Percentiles rank a stretch among this genome's conserved stretches.
phyloP scores from a whole-genome alignment of 2,113 vertebrate species.

The Ictalurus furcatus region DNA sequence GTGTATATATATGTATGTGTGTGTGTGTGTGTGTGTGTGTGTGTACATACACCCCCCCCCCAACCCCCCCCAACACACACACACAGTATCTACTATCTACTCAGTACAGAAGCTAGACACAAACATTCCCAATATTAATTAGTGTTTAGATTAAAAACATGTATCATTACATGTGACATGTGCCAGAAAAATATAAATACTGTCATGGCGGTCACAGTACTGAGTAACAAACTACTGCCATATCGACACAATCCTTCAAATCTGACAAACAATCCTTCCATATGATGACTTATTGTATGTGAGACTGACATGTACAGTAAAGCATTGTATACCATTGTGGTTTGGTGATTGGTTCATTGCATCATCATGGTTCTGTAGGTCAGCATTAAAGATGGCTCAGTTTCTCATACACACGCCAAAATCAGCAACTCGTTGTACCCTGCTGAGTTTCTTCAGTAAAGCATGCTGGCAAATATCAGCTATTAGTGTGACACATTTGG shows the following conservation, averaged over 20 bases:
- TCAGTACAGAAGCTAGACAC: not conserved
- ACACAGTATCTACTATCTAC: too few species aligned
- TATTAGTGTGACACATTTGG: conserved; percentile 33
- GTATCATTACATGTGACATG: not conserved
- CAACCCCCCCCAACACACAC: too few species aligned
- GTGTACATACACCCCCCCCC: too few species aligned
- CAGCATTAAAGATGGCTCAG: conserved; percentile 30
- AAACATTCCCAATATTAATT: not conserved
- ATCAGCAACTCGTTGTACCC: conserved; percentile 4
- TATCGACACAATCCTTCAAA: not conserved
- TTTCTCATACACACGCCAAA: conserved; percentile 17
- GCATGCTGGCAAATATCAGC: conserved; percentile 26
- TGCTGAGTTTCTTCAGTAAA: conserved; percentile 25
- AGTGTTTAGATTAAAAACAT: not conserved
- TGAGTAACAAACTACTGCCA: conserved; percentile 14
- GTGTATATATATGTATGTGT: too few species aligned
- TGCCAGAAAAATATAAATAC: conserved; percentile 6
- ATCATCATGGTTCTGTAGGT: conserved; percentile 26
- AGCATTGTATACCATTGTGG: not conserved
- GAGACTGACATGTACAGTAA: conserved; percentile 14
- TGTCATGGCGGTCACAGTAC: conserved; percentile 5
- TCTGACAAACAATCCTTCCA: conserved; percentile 13
- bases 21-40: too few species aligned
- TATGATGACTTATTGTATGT: conserved; percentile 20
- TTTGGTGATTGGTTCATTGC: conserved; percentile 11